These are phyloP conservation scores for Lucifuga dentata DNA, from an alignment of 2,113 vertebrate genomes.

Conservation along the genomic window DNA sequence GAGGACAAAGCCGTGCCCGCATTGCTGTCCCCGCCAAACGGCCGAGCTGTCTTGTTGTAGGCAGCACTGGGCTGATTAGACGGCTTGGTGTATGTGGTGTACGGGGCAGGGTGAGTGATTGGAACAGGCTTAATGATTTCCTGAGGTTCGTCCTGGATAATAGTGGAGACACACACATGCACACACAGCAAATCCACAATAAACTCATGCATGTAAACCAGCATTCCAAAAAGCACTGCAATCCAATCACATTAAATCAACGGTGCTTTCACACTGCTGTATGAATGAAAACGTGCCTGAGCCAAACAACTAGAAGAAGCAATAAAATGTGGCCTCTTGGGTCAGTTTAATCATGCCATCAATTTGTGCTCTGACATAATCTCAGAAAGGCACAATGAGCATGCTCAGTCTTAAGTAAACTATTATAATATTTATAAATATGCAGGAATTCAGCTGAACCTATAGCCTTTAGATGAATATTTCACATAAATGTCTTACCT, in stretches of 20 bases:
- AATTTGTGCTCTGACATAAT: slow-evolving; percentile 39
- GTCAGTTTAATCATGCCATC: slow-evolving; percentile 36
- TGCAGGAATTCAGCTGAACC: not conserved
- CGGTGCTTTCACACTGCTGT: slow-evolving; percentile 2
- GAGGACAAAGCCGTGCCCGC: slow-evolving; percentile 33
- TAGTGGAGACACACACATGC: slow-evolving; percentile 79
- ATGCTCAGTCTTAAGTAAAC: slow-evolving; percentile 23
- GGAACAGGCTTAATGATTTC: slow-evolving; percentile 97
- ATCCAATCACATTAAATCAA: slow-evolving; percentile 24
- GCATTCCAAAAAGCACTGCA: slow-evolving; percentile 47
- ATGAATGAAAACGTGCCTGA: slow-evolving; percentile 34
- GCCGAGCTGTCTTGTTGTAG: slow-evolving; percentile 95
- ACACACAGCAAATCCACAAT: slow-evolving; percentile 73
- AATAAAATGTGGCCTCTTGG: not conserved
- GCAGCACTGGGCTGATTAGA: slow-evolving; percentile 77
- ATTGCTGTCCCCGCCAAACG: slow-evolving; percentile 85
- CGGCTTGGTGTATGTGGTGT: slow-evolving; percentile 80
- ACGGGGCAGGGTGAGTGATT: slow-evolving; percentile 84
- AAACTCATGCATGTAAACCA: slow-evolving; percentile 60
- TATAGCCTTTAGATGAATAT: not conserved
- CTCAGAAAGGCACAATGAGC: slow-evolving; percentile 62
- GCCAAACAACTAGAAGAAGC: slow-evolving; percentile 10
- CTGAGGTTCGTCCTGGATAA: slow-evolving; percentile 87
- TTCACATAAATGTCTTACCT: slow-evolving; percentile 84
- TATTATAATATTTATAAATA: not conserved